Evolutionary conservation across 1,140 invertebrate genomes (phyloP).

Genomic region (Calycopis cecrops): DNA sequence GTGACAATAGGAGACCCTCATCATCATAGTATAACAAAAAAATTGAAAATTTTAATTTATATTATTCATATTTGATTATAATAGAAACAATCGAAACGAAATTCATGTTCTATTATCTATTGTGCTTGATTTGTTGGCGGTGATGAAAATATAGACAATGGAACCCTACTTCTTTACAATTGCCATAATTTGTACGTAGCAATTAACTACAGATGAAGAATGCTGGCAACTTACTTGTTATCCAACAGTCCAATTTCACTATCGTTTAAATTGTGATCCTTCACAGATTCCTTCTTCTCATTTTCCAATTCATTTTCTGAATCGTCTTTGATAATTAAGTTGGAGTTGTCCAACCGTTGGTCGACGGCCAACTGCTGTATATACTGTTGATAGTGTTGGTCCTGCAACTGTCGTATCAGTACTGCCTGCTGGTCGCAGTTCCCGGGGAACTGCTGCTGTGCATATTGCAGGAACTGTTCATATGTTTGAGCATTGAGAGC

Average conservation of each 20-base stretch:
- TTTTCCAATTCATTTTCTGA: slow-evolving; percentile 34
- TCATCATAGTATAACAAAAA: no score
- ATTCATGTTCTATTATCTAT: no score
- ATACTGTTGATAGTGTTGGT: slow-evolving; percentile 98
- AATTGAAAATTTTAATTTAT: no score
- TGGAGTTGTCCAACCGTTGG: slow-evolving; percentile 71
- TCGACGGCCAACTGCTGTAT: slow-evolving; percentile 87
- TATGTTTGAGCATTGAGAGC: slow-evolving; percentile 97
- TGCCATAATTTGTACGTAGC: background rate
- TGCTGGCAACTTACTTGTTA: slow-evolving; percentile 43
- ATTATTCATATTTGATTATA: no score
- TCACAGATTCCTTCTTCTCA: slow-evolving; percentile 32
- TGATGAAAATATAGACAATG: no score
- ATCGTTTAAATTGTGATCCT: slow-evolving; percentile 53
- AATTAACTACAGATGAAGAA: background rate
- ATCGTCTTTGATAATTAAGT: slow-evolving; percentile 41
- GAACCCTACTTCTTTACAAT: no score
- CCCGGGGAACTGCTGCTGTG: slow-evolving; percentile 96
- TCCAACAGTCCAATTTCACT: slow-evolving; percentile 33
- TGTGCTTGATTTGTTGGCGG: no score
- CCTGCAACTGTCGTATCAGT: slow-evolving; percentile 94
- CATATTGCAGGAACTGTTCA: slow-evolving; percentile 93
- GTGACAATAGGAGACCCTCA: no score
- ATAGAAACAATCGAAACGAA: no score
- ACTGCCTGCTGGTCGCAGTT: slow-evolving; percentile 94